Percentiles rank a stretch among this genome's conserved stretches.
phyloP scores from a whole-genome alignment of 2,888 invertebrate species.

The Hemithea aestivaria region DNA sequence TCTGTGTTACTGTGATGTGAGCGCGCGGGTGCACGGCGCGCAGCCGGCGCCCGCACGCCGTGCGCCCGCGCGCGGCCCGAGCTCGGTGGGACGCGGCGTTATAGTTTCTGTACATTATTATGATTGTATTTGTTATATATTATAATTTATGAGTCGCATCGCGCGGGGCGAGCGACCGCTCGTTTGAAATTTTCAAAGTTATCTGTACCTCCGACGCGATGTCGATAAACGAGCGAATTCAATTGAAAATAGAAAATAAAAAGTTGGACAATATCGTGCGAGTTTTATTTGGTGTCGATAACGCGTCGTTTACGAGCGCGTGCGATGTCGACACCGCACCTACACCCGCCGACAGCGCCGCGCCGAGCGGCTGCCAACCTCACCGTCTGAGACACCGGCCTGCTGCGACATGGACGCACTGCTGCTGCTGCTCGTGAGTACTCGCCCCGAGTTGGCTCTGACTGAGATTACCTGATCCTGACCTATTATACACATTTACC shows the following conservation, averaged over 20 bases:
- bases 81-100: slow-evolving; percentile 34
- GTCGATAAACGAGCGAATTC: slow-evolving; percentile 37
- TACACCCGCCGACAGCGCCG: neutral
- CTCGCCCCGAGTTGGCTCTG: no score
- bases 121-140: slow-evolving; percentile 61
- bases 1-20: slow-evolving; percentile 27
- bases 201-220: slow-evolving; percentile 27
- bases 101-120: slow-evolving; percentile 65
- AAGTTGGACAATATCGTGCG: slow-evolving; percentile 62
- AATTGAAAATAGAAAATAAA: slow-evolving; percentile 57
- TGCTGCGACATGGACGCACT: no score
- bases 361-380: no score
- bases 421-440: no score
- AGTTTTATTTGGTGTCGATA: slow-evolving; percentile 40
- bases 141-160: slow-evolving; percentile 61
- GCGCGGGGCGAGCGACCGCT: slow-evolving; percentile 28
- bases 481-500: no score
- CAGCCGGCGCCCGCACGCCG: slow-evolving; percentile 5
- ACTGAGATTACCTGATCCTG: no score
- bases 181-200: slow-evolving; percentile 49
- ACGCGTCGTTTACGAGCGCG: neutral
- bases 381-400: no score
- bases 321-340: neutral
- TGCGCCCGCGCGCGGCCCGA: slow-evolving; percentile 1
- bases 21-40: neutral